Evolutionary conservation across 2,888 invertebrate genomes (phyloP).

Genomic region (Strigamia transsilvanica): DNA sequence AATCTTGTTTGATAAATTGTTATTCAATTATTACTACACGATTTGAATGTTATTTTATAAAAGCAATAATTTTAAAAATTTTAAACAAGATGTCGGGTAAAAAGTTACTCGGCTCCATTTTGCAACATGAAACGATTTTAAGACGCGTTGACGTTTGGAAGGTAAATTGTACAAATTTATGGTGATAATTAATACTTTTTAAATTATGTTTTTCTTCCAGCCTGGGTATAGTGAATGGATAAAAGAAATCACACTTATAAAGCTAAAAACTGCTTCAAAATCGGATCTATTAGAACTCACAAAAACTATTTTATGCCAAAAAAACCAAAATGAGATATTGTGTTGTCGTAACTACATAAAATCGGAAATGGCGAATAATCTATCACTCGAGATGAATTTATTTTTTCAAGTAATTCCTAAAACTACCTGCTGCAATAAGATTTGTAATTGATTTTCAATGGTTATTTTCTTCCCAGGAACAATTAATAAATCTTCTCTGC

Average conservation of each 20-base stretch:
- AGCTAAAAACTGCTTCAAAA: background rate
- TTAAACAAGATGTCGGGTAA: background rate
- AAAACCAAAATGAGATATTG: background rate
- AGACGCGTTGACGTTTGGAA: background rate
- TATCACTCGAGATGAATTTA: background rate
- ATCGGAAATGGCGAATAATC: background rate
- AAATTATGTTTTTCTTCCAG: background rate
- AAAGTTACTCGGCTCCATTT: background rate
- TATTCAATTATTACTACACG: background rate
- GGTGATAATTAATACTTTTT: background rate
- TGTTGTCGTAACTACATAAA: background rate
- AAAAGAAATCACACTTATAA: background rate
- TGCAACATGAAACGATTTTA: background rate
- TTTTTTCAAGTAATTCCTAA: background rate
- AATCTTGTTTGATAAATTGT: background rate
- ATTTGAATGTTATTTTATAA: background rate
- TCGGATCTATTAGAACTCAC: background rate
- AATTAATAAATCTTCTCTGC: slow-evolving; percentile 15
- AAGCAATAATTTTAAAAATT: slow-evolving; percentile 5
- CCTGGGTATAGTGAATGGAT: background rate
- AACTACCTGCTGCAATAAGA: background rate
- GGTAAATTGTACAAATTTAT: background rate
- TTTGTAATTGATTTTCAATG: background rate
- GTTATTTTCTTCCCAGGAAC: background rate
- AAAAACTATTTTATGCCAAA: background rate